Conservation (phyloP, 2,888 invertebrate species). For the Lacanobia wlatinum region DNA sequence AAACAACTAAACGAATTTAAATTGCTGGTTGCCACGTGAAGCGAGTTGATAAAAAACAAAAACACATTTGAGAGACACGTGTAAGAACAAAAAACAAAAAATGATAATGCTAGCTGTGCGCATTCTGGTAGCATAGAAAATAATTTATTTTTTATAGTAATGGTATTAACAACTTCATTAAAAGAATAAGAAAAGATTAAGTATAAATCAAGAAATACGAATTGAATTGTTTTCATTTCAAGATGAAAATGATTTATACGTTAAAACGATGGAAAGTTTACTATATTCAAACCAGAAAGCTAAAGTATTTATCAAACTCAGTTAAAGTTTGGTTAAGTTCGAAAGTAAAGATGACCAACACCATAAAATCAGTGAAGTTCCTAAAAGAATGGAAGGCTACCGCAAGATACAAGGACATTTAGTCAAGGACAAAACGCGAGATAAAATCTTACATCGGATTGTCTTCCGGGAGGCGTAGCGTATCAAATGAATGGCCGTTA, state of each 20-base stretch:
- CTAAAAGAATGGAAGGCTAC: neutral
- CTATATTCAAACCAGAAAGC: neutral
- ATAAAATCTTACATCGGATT: constrained; percentile 49
- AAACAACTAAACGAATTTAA: constrained; percentile 27
- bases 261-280: neutral
- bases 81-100: neutral
- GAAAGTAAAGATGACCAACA: neutral
- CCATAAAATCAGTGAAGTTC: constrained; percentile 1
- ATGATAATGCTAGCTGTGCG: neutral
- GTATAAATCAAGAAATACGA: neutral
- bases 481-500: constrained; percentile 61
- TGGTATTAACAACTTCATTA: neutral
- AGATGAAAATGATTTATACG: neutral
- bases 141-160: neutral
- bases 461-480: constrained; percentile 62
- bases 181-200: neutral
- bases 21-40: constrained; percentile 19
- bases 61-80: constrained; percentile 17
- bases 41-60: constrained; percentile 21
- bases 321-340: neutral
- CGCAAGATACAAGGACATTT: constrained; percentile 21
- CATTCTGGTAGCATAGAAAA: neutral
- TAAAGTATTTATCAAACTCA: neutral
- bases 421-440: constrained; percentile 39
- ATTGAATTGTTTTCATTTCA: neutral